Conservation (phyloP, 1,140 invertebrate genomes). For the Trissolcus basalis region DNA sequence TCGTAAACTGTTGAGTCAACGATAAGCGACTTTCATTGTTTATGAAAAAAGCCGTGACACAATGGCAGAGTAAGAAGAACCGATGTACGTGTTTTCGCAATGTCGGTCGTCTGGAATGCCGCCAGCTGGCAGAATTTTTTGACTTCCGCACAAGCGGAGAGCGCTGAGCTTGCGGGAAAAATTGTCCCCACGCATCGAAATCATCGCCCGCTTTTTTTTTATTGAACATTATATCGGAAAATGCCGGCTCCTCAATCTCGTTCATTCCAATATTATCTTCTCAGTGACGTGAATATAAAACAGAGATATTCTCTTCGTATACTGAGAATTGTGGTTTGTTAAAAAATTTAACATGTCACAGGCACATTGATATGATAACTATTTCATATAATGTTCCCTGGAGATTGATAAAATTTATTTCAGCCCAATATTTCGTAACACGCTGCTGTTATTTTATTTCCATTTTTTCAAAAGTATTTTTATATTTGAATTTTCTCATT, state of each 20-base stretch:
- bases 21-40: conserved; percentile 7
- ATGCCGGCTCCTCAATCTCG: neutral
- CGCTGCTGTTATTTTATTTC: too few relatives aligned
- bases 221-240: too few relatives aligned
- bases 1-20: neutral
- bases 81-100: conserved; percentile 5
- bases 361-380: too few relatives aligned
- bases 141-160: conserved; percentile 8
- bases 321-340: too few relatives aligned
- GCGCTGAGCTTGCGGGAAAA: conserved; percentile 17
- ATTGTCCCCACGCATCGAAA: conserved; percentile 17
- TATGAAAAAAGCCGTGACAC: neutral
- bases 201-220: neutral
- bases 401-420: too few relatives aligned
- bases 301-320: too few relatives aligned
- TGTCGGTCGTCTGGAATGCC: conserved; percentile 25
- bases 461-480: too few relatives aligned
- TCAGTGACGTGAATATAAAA: too few relatives aligned
- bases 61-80: neutral
- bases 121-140: conserved; percentile 23
- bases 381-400: too few relatives aligned
- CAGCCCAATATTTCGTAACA: too few relatives aligned
- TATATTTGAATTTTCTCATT: too few relatives aligned
- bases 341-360: too few relatives aligned
- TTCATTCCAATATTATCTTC: conserved; percentile 5